Evolutionary conservation across 2,113 vertebrate genomes (phyloP).

Genomic region (Pachyramphus minor): DNA sequence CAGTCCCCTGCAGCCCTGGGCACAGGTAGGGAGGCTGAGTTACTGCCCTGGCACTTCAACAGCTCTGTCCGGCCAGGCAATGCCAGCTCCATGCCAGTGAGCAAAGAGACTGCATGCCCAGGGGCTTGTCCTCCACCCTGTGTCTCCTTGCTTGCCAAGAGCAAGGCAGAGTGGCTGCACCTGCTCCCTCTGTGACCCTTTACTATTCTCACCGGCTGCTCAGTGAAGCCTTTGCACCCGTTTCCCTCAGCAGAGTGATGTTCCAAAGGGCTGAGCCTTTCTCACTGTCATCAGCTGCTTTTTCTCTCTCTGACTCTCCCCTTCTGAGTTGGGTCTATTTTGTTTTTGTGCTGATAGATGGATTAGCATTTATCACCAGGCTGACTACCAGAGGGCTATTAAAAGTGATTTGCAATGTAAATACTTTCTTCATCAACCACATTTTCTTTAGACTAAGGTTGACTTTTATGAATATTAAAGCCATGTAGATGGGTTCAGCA

Average conservation of each 20-base stretch:
- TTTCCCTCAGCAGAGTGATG: neutral
- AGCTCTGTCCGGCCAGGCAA: neutral
- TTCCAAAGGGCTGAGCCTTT: neutral
- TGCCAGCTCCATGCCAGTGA: neutral
- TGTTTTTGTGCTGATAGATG: slow-evolving; percentile 36
- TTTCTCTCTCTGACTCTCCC: neutral
- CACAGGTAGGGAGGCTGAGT: rapidly evolving
- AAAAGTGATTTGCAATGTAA: slow-evolving; percentile 67
- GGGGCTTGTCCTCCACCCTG: rapidly evolving
- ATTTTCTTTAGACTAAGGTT: slow-evolving; percentile 45
- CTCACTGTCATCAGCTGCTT: neutral
- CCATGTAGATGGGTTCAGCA: neutral
- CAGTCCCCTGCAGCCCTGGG: neutral
- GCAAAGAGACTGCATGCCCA: rapidly evolving
- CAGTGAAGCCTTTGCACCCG: rapidly evolving
- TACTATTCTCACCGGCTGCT: neutral
- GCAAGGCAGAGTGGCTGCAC: neutral
- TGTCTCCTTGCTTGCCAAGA: neutral
- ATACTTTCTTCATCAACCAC: slow-evolving; percentile 49
- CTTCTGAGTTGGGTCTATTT: neutral
- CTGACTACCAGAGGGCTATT: slow-evolving; percentile 57
- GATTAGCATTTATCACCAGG: slow-evolving; percentile 53
- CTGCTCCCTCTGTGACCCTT: neutral
- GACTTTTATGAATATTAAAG: slow-evolving; percentile 58
- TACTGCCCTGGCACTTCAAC: neutral